These are phyloP conservation scores for Montipora capricornis DNA, from an alignment of 64 coral and sea anemone species.

Conservation along the genomic window DNA sequence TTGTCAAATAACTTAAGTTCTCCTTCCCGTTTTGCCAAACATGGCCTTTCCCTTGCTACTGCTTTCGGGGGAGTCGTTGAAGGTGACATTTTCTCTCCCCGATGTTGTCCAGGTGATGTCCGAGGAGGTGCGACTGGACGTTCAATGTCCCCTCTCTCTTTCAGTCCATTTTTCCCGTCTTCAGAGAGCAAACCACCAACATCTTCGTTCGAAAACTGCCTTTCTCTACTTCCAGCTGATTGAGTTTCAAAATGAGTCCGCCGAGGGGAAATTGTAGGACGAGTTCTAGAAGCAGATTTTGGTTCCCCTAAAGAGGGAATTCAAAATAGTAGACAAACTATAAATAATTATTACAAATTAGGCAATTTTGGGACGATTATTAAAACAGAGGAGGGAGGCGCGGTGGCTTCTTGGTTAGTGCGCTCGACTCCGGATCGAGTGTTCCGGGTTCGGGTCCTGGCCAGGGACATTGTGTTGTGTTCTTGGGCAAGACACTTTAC, in stretches of 20 bases:
- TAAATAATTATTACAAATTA: not conserved
- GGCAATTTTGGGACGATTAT: too few relatives aligned
- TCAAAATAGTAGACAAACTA: not conserved
- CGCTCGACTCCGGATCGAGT: too few relatives aligned
- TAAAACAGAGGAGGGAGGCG: too few relatives aligned
- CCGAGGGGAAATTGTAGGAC: constrained; percentile 8
- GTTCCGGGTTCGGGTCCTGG: too few relatives aligned
- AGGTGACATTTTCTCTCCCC: not conserved
- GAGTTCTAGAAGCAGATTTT: not conserved
- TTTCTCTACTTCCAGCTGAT: not conserved
- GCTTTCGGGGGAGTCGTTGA: not conserved
- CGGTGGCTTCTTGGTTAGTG: too few relatives aligned
- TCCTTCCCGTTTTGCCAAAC: not conserved
- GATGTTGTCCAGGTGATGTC: not conserved
- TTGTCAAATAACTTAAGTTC: not conserved
- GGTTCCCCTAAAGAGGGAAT: not conserved
- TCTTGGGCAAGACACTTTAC: too few relatives aligned
- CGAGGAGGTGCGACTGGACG: not conserved
- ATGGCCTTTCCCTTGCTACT: constrained; percentile 8
- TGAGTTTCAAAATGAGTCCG: constrained; percentile 6
- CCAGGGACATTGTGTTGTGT: too few relatives aligned
- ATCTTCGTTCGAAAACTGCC: constrained; percentile 35
- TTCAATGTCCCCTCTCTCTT: not conserved
- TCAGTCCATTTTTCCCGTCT: not conserved
- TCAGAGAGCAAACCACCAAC: not conserved